phyloP scores from a whole-genome alignment of 2,797 vertebrate species.

The Malacoraja senta region DNA sequence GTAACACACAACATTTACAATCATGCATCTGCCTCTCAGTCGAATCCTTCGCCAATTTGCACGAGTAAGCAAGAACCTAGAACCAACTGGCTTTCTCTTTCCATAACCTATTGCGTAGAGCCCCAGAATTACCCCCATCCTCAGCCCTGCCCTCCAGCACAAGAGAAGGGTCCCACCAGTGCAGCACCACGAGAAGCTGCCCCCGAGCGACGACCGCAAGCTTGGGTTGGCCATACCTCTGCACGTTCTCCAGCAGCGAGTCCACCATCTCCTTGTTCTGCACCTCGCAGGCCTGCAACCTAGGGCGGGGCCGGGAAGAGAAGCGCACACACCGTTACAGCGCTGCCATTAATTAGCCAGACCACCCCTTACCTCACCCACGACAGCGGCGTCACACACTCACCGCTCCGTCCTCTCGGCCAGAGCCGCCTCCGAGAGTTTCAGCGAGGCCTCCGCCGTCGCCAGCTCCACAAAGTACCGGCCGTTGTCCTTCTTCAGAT shows the following conservation, averaged over 20 bases:
- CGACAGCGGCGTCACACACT: background rate
- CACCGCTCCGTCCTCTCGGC: background rate
- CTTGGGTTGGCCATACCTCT: background rate
- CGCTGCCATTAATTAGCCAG: too few relatives aligned
- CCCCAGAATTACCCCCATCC: too few relatives aligned
- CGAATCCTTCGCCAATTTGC: too few relatives aligned
- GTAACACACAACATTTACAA: too few relatives aligned
- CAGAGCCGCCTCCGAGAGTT: background rate
- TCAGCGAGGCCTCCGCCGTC: background rate
- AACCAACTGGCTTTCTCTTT: too few relatives aligned
- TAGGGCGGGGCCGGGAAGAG: background rate
- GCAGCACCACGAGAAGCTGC: too few relatives aligned
- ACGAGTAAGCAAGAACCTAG: too few relatives aligned
- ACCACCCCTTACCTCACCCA: too few relatives aligned
- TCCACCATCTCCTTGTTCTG: background rate
- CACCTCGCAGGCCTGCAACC: conserved; percentile 13
- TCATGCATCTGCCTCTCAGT: too few relatives aligned
- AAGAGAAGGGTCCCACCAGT: too few relatives aligned
- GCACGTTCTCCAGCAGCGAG: background rate
- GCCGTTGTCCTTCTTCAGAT: conserved; percentile 19
- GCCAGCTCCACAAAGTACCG: conserved; percentile 19
- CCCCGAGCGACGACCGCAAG: background rate
- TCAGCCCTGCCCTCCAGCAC: too few relatives aligned
- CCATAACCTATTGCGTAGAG: too few relatives aligned
- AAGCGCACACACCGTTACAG: background rate